A percentile compares a stretch with the other conserved stretches of the same genome.
phyloP scores from a whole-genome alignment of 2,888 invertebrate species.

The Blastobasis adustella region DNA sequence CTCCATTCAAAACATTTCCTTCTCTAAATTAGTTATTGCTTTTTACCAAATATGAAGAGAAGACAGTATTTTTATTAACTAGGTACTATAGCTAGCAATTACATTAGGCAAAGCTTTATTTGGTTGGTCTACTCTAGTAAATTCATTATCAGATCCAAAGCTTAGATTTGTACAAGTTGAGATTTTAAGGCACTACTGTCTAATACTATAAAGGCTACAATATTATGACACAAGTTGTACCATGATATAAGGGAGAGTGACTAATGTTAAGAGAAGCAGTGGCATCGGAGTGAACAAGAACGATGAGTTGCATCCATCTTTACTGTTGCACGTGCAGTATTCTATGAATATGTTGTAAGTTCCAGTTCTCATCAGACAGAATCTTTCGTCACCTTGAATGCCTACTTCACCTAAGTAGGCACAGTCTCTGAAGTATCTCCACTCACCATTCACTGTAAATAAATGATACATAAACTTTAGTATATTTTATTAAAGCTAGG shows the following conservation, averaged over 20 bases:
- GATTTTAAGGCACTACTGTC: neutral
- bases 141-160: neutral
- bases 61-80: too few relatives aligned
- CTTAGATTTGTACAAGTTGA: neutral
- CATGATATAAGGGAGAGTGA: slow-evolving; percentile 11
- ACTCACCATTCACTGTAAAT: slow-evolving; percentile 84
- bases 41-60: too few relatives aligned
- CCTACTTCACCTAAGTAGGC: slow-evolving; percentile 94
- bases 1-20: too few relatives aligned
- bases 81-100: too few relatives aligned
- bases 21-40: too few relatives aligned
- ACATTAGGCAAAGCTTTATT: too few relatives aligned
- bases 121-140: too few relatives aligned
- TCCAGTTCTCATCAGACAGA: slow-evolving; percentile 92
- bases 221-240: slow-evolving; percentile 3
- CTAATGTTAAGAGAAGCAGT: slow-evolving; percentile 20
- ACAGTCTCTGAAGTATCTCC: slow-evolving; percentile 91
- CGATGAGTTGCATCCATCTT: slow-evolving; percentile 91
- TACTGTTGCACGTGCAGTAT: slow-evolving; percentile 93
- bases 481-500: neutral
- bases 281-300: slow-evolving; percentile 45
- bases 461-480: neutral
- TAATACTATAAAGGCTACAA: neutral
- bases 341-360: slow-evolving; percentile 96
- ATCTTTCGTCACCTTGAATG: slow-evolving; percentile 91